Base-by-base conservation (phyloP, 2,888 invertebrate genomes). In the Eumerus sabulonum region DNA sequence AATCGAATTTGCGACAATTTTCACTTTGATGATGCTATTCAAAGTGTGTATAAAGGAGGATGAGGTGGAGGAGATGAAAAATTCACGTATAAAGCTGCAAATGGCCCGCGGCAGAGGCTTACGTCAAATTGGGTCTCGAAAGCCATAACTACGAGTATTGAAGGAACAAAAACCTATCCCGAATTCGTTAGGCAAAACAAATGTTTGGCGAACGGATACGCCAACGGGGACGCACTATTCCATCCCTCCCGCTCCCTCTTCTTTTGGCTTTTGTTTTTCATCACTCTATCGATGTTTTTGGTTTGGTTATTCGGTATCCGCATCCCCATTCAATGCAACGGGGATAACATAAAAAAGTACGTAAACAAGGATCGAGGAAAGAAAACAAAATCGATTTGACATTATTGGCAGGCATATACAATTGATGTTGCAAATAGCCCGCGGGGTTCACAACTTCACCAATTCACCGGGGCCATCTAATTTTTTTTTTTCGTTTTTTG, bases 1-100 rank as follows among this genome's bases (percentile, higher is more conserved):
- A 66, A 59, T 54, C 42, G 59, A 66, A 73, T 73, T 66, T 64
- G 66, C 9, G 57, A 72, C 45, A 72, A 72, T 72, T 63, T 57
- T 47, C 64, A 48, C 27, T 73, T 66, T 59, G 54, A 66, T 66
- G 56, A 53, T n/a, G 27, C 14, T 45, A 48, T 27, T 27, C 27
- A 27, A 27, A 27, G 27, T 27, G 27, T 27, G 27, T 27, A 27
- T n/a, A n/a, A n/a, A n/a, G n/a, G n/a, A n/a, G n/a, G n/a, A n/a
- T 7, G 27, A 27, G 27, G 2, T 27, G 7, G 7, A 7, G 27
- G 27, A 27, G 27, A 27, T 27, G 27, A 27, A 27, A 7, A 27
- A 27, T 27, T 2, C 3, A 2, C 27, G 7, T 27, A 27, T 27
- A 27, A 27, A 27, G 53, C 56, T 44, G 44, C 66, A 60, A 73